Evolutionary conservation across 1,140 invertebrate genomes (phyloP), one percentile per base, ranked within the genome.

Genomic region (Acromyrmex charruanus): DNA sequence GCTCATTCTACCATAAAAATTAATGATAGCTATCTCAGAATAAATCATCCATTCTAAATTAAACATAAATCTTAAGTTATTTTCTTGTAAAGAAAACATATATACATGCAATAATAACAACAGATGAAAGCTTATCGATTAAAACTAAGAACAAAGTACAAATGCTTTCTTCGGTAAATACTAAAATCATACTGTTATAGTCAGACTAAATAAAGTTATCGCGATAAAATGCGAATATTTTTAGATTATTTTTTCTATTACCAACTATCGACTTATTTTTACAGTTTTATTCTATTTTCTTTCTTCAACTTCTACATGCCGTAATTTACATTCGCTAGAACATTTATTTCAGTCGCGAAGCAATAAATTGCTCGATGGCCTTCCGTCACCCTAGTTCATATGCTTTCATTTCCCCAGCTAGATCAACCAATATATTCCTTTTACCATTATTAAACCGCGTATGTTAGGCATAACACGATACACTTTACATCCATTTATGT

Each of bases 151-250:
- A 39, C 35, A 39, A 39, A 39, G 39, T 9, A 44, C 7, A 12
- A 44, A 10, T 44, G 10, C 0, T 44, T 44, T 44, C 39, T 44
- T 9, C 39, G 39, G 9, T 44, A 44, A 44, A 44, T 2, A 44
- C 1, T 44, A 44, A 44, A 44, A 9, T 44, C 39, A 44, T 44
- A 44, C 10, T 3, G 7, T 68, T 31, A 39, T 68, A 21, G 0
- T 51, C 44, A 28, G 12, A 59, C 61, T 35, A 31, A 66, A 55
- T 89, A 79, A 90, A 65, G 80, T 91, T 84, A 85, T 66, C 39
- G 31, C 69, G 53, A 85, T 74, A 31, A 90, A 58, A 85, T 55
- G 82, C 61, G 49, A 86, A 0, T 28, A 84, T 88, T 88, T 63
- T 28, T 72, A 58, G 35, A n/a, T 49, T 51, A 4, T 58, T 72